These are phyloP conservation scores for Rhinella marina DNA, from an alignment of 2,797 vertebrate genomes.

Conservation along the genomic window DNA sequence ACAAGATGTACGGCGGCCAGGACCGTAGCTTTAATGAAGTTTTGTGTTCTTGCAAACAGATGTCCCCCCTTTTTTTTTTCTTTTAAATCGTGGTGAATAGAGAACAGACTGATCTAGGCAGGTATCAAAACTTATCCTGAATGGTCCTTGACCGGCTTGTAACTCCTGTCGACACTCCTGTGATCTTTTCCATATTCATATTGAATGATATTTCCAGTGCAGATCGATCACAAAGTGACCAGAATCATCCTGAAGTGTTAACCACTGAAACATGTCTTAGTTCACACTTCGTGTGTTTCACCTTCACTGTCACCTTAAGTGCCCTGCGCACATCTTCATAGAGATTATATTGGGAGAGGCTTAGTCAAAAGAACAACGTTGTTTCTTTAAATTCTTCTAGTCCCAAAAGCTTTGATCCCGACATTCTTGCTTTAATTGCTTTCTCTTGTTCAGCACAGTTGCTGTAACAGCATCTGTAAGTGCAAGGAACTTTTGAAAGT, in stretches of 20 bases:
- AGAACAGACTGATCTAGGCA: neutral
- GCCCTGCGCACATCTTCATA: neutral
- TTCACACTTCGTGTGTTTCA: conserved; percentile 28
- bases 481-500: conserved; percentile 66
- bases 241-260: neutral
- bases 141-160: neutral
- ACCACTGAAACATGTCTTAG: neutral
- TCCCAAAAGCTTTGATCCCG: neutral
- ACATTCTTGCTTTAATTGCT: neutral
- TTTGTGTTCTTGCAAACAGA: neutral
- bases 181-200: no score
- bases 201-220: neutral
- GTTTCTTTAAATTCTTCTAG: neutral
- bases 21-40: neutral
- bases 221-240: neutral
- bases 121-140: neutral
- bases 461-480: conserved; percentile 1
- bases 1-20: neutral
- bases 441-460: conserved; percentile 5
- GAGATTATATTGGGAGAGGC: neutral
- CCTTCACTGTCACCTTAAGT: conserved; percentile 49
- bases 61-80: no score
- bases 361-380: neutral
- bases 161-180: neutral
- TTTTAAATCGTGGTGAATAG: neutral